Percentiles rank a stretch among this genome's conserved stretches.
Conservation (phyloP, 2,888 invertebrate genomes). For the Campoplex capitator region DNA sequence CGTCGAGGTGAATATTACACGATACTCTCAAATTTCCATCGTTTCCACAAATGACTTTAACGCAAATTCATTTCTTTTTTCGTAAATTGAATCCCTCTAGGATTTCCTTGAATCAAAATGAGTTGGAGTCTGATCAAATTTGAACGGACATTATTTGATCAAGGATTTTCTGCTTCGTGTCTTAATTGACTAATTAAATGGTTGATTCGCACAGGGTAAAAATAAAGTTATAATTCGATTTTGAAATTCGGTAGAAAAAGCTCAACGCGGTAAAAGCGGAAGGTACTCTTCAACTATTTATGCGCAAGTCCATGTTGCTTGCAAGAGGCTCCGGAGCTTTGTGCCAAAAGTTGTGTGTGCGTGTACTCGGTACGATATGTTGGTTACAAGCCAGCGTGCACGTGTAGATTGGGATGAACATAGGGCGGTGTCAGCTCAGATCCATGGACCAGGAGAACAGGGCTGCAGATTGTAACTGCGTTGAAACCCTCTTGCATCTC, state of each 20-base stretch:
- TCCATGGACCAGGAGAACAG: conserved; percentile 73
- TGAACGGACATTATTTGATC: neutral
- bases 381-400: conserved; percentile 28
- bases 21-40: neutral
- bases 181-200: neutral
- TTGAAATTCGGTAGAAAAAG: neutral
- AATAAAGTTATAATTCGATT: neutral
- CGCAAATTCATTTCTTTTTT: neutral
- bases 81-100: neutral
- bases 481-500: conserved; percentile 54
- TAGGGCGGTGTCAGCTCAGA: conserved; percentile 78
- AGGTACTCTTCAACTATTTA: neutral
- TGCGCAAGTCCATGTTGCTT: neutral
- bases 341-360: neutral
- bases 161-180: neutral
- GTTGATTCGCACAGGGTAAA: neutral
- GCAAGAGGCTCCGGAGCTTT: neutral
- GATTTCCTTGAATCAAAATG: neutral
- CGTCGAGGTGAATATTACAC: neutral
- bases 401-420: conserved; percentile 76
- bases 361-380: neutral
- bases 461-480: conserved; percentile 67
- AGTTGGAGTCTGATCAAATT: neutral
- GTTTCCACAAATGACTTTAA: neutral
- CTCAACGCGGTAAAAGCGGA: neutral